Evolutionary conservation across 2,113 vertebrate species (phyloP).

Genomic region (Lichenostomus cassidix): DNA sequence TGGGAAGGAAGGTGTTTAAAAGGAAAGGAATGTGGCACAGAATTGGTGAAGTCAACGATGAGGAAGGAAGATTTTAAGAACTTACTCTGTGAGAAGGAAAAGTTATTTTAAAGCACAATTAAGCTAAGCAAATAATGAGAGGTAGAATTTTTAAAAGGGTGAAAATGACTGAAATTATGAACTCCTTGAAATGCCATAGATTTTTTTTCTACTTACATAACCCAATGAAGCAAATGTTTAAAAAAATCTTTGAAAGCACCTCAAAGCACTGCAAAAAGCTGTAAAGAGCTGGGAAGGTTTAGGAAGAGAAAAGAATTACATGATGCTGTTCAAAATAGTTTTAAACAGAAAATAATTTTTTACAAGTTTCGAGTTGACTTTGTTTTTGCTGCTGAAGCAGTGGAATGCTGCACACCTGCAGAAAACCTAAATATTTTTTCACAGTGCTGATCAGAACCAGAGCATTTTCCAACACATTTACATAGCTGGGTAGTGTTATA

Average conservation of each 20-base stretch:
- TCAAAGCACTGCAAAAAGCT: not conserved
- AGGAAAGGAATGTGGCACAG: not conserved
- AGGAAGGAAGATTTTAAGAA: not conserved
- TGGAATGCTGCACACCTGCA: not conserved
- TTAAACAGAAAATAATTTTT: not conserved
- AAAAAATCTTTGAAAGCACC: not conserved
- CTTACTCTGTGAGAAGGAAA: not conserved
- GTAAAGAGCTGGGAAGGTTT: not conserved
- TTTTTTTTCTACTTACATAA: not conserved
- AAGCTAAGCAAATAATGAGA: not conserved
- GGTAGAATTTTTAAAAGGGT: not conserved
- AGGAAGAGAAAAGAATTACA: not conserved
- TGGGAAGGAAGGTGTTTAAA: not conserved
- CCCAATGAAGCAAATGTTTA: not conserved
- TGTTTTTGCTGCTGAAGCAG: not conserved
- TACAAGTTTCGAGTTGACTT: not conserved
- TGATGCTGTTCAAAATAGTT: not conserved
- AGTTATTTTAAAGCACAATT: not conserved
- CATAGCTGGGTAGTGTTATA: not conserved
- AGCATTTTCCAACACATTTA: not conserved
- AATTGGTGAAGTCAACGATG: not conserved
- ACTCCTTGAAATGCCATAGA: not conserved
- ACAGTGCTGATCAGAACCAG: not conserved
- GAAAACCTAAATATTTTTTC: not conserved
- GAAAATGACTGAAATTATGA: not conserved